Base-by-base conservation (phyloP, 1,140 invertebrate species). In the Orchestia grillus region DNA sequence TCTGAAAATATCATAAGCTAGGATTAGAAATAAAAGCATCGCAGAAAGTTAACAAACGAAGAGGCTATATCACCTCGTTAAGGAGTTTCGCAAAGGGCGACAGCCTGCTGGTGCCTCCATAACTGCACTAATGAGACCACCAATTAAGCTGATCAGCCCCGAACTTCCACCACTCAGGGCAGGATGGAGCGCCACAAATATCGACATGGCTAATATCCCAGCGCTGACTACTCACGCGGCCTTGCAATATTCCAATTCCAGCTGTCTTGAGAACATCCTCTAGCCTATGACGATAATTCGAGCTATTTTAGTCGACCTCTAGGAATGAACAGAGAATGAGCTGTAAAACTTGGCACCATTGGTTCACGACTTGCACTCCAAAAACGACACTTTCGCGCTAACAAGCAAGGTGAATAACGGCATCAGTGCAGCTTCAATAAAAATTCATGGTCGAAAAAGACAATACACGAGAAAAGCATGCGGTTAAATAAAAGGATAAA, bases 81-180 rank as follows among this genome's bases (percentile, higher is more conserved):
- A 44, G 41, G 88, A 44, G 88, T 16, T 87, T 44, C 6, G n/a
- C 41, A 90, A 41, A 90, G 88, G 88, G 28, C 62, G 88, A 87
- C 88, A 90, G 88, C n/a, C 6, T 90, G 88, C 88, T 41, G 88
- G 88, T 90, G 88, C 88, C 88, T 43, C 41, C 41, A 90, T 90
- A 90, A 44, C 88, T 44, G 28, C 88, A 44, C 88, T 90, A 90
- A 90, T 90, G 88, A 90, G 88, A 42, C 88, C 43, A 90, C 88
- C 88, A 90, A 90, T 90, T 90, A 90, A 42, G 43, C 41, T 42
- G 88, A 90, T 44, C 88, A 90, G 88, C n/a, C 62, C 87, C 42
- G 43, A 4, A 36, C n/a, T 42, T 11, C 15, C 28, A 23, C 62
- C 62, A 77, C 28, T 77, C 15, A 23, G 28, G 3, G 36, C 1